Evolutionary conservation across 2,797 vertebrate species (phyloP), one percentile per base, ranked within the genome.

Genomic region (Enteromius fasciolatus): DNA sequence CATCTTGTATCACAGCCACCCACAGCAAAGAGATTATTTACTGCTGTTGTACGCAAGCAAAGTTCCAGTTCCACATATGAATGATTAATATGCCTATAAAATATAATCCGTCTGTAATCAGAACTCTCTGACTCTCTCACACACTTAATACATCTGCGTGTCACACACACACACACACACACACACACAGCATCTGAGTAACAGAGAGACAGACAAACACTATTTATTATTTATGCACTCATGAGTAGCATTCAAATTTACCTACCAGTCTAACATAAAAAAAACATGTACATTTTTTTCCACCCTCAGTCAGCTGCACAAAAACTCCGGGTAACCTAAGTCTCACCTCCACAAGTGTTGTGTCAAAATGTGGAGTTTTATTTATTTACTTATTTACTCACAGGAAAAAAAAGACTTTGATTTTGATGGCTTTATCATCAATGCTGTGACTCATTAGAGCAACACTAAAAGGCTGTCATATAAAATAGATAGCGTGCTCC

Each of bases 151-250:
- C 59, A 64, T 77, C 17, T 77, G 18, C 20, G 75, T 48, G 23
- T 12, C 63, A 82, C 80, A 81, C 66, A 77, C 78, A 76, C 78
- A 76, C 28, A 28, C 28, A 28, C 28, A 28, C 78, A 63, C 82
- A 17, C 61, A 68, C 81, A 86, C 31, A 20, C 76, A 80, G 85
- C 77, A 86, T 86, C 82, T 77, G 86, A 91, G 91, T 50, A 77
- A 85, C 83, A 25, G 74, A 87, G 84, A 84, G 78, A 89, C 89
- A 89, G 87, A 88, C 81, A 91, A 81, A 87, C 83, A 41, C 68
- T 86, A 90, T 93, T 85, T 90, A 91, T 92, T 92, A 93, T 93
- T 94, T 88, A 92, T 89, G 87, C 86, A 87, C 85, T 78, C 73
- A 83, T 88, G 89, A 92, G 89, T 85, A 86, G 87, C 83, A 89